Percentiles rank a stretch among this genome's conserved stretches.
Evolutionary conservation across 2,113 vertebrate genomes (phyloP).

Genomic region (Equus quagga): DNA sequence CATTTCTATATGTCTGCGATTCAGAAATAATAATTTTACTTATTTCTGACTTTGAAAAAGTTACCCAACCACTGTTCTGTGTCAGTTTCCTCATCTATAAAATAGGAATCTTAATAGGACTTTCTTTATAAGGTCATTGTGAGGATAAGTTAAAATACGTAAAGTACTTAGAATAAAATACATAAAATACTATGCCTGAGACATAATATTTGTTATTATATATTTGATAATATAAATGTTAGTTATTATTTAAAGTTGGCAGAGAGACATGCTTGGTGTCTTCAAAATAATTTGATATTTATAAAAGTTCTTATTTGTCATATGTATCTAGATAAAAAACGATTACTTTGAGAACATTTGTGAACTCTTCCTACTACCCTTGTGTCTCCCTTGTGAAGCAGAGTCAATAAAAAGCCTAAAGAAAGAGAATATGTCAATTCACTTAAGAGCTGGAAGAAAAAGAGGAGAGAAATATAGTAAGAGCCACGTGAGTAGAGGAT

Average conservation of each 20-base stretch:
- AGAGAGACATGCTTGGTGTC: background rate
- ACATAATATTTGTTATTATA: background rate
- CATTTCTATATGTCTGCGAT: background rate
- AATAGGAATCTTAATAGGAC: background rate
- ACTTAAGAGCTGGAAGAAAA: background rate
- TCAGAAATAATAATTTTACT: background rate
- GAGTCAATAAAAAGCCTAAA: background rate
- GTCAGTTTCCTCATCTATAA: background rate
- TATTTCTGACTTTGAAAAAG: background rate
- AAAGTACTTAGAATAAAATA: background rate
- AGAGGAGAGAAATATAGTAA: background rate
- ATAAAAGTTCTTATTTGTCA: background rate
- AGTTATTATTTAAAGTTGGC: background rate
- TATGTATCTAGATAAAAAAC: background rate
- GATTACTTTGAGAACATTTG: background rate
- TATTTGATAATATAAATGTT: background rate
- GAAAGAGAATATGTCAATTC: background rate
- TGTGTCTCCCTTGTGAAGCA: background rate
- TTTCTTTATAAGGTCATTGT: background rate
- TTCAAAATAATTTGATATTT: background rate
- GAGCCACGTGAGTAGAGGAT: background rate
- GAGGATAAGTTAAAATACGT: background rate
- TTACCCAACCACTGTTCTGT: background rate
- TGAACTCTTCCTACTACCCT: background rate
- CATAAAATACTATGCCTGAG: background rate